Base-by-base conservation (phyloP, 2,888 invertebrate genomes). In the Sthenelais limicola region DNA sequence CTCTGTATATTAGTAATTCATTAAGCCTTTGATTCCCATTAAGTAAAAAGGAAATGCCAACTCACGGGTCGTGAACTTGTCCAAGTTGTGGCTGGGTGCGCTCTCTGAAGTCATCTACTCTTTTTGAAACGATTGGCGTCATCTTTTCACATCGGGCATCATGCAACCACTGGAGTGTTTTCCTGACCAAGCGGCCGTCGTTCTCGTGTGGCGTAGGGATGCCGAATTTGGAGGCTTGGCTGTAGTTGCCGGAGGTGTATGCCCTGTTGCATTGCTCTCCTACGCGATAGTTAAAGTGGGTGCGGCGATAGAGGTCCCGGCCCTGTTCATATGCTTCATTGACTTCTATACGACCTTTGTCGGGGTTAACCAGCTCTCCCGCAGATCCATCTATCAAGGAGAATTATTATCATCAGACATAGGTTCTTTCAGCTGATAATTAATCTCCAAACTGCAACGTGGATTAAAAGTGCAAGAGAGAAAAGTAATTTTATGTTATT, bases 61-160 rank as follows among this genome's bases (percentile, higher is more conserved):
- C 86, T 81, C 80, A 87, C 87, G 86, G 86, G 76, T 87, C 86
- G 77, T 83, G 85, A 2, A 83, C 81, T 78, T 82, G 74, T 43
- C 85, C 86, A 3, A 87, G 81, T 75, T 86, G 85, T 26, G 84
- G 84, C 73, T 87, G 86, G 18, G 81, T 83, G 73, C 83, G 81
- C 68, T 87, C 87, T 9, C 85, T 73, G 77, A 86, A 87, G 51
- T 86, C 85, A 77, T 87, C 87, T 4, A 86, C 81, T 33, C 86
- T 73, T 72, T 86, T 85, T 18, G 83, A 83, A 3, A 86, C 83
- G 68, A 87, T 79, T 52, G 83, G 83, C 3, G 84, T 80, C 15
- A 81, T 80, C 67, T 82, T 82, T 54, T 84, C 82, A 49, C 78
- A 76, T 33, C 81, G 78, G 5, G 80, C 76, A 28, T 85, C 82